These are phyloP conservation scores for Adoxophyes honmai DNA, from an alignment of 1,140 invertebrate genomes.

Conservation along the genomic window DNA sequence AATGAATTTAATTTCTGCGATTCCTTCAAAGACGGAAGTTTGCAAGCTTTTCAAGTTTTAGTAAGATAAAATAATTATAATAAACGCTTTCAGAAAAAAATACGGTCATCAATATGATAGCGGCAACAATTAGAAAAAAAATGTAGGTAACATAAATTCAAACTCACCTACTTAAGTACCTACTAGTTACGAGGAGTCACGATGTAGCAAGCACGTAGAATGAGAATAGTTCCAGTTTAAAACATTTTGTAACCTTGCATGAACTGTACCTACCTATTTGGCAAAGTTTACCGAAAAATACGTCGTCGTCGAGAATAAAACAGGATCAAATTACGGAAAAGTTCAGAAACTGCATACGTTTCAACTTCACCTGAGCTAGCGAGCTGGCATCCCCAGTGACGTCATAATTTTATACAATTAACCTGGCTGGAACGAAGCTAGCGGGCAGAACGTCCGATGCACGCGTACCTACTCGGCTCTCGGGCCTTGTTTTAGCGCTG, in stretches of 20 bases:
- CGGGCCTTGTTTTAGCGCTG: too few species aligned
- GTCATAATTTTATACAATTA: constrained; percentile 67
- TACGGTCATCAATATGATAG: too few species aligned
- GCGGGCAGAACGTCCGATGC: constrained; percentile 16
- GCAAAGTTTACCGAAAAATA: constrained; percentile 14
- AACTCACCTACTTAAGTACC: too few species aligned
- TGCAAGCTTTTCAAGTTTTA: neutral
- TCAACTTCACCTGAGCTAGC: constrained; percentile 42
- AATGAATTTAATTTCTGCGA: constrained; percentile 12
- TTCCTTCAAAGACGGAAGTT: constrained; percentile 6
- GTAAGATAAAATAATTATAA: neutral
- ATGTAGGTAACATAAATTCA: too few species aligned
- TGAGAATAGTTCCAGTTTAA: too few species aligned
- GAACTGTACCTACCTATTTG: neutral
- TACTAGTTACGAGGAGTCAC: too few species aligned
- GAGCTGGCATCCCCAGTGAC: constrained; percentile 45
- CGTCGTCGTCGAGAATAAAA: constrained; percentile 13
- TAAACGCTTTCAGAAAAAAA: too few species aligned
- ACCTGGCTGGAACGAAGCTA: constrained; percentile 28
- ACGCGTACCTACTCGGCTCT: too few species aligned
- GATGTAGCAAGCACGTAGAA: too few species aligned
- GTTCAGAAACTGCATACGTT: constrained; percentile 42
- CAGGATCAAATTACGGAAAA: constrained; percentile 32
- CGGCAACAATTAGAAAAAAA: too few species aligned
- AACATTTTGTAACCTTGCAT: too few species aligned